Conservation (phyloP, 2,797 vertebrate species). For the Heterohyrax brucei region DNA sequence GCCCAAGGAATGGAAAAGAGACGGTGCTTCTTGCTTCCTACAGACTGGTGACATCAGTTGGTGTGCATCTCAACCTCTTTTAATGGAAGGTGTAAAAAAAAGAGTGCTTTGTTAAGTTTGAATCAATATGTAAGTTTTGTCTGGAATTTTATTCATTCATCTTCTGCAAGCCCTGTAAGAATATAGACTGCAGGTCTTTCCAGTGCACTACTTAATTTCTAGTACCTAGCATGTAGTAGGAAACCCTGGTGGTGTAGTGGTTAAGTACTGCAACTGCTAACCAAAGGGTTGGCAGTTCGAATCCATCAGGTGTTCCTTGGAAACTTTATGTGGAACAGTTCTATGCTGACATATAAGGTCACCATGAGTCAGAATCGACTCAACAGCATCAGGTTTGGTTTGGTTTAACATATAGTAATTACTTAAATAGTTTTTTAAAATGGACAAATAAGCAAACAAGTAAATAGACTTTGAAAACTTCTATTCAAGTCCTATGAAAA, state of each 20-base stretch:
- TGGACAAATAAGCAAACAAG: neutral
- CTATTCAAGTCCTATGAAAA: slow-evolving; percentile 29
- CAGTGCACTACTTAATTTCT: neutral
- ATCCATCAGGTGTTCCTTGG: too few relatives aligned
- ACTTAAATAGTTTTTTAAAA: slow-evolving; percentile 53
- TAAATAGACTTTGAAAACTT: slow-evolving; percentile 37
- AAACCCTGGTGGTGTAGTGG: too few relatives aligned
- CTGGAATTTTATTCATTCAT: neutral
- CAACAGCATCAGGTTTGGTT: too few relatives aligned
- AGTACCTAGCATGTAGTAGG: neutral
- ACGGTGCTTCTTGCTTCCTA: neutral
- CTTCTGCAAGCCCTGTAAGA: neutral
- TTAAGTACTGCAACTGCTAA: too few relatives aligned
- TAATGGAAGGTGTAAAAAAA: neutral
- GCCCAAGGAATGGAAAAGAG: slow-evolving; percentile 62
- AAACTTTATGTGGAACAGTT: too few relatives aligned
- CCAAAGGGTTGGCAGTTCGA: too few relatives aligned
- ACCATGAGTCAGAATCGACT: too few relatives aligned
- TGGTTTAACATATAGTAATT: neutral
- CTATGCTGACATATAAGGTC: too few relatives aligned
- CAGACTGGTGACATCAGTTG: slow-evolving; percentile 28
- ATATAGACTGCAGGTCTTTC: neutral
- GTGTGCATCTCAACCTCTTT: neutral
- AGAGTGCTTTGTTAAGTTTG: neutral
- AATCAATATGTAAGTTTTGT: neutral